Evolutionary conservation across 2,888 invertebrate genomes (phyloP).

Genomic region (Scaptodrosophila latifasciaeformis): DNA sequence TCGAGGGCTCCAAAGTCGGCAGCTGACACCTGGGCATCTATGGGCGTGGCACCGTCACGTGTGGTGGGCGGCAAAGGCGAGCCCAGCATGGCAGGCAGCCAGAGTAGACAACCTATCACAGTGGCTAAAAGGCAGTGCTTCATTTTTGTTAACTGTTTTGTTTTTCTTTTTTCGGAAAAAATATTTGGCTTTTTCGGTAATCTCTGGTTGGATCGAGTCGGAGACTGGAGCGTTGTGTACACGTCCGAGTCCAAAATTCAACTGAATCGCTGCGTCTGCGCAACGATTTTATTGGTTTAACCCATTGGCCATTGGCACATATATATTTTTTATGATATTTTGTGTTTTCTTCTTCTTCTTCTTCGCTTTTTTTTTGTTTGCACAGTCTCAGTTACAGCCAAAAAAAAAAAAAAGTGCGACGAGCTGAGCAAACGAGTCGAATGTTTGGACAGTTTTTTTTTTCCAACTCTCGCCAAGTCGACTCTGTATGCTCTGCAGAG

Average conservation of each 20-base stretch:
- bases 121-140: conserved; percentile 1
- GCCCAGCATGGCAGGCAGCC: conserved; percentile 12
- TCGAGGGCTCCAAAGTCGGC: conserved; percentile 53
- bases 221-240: conserved; percentile 30
- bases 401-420: neutral
- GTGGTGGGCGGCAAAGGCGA: conserved; percentile 51
- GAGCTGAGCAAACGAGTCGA: neutral
- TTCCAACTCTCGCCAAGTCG: no score
- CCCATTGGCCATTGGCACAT: conserved; percentile 34
- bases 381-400: no score
- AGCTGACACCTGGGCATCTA: conserved; percentile 54
- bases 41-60: conserved; percentile 56
- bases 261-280: conserved; percentile 55
- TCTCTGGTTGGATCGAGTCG: neutral
- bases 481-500: no score
- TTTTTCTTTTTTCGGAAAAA: no score
- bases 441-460: no score
- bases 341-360: no score
- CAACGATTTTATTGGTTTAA: conserved; percentile 57
- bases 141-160: conserved; percentile 10
- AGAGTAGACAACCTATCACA: conserved; percentile 7
- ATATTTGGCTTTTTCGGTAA: no score
- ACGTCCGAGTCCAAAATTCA: conserved; percentile 41
- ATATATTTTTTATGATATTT: neutral
- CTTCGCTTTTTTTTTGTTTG: no score